These are phyloP conservation scores for Lepas anatifera DNA, from an alignment of 2,888 invertebrate species.

Conservation along the genomic window DNA sequence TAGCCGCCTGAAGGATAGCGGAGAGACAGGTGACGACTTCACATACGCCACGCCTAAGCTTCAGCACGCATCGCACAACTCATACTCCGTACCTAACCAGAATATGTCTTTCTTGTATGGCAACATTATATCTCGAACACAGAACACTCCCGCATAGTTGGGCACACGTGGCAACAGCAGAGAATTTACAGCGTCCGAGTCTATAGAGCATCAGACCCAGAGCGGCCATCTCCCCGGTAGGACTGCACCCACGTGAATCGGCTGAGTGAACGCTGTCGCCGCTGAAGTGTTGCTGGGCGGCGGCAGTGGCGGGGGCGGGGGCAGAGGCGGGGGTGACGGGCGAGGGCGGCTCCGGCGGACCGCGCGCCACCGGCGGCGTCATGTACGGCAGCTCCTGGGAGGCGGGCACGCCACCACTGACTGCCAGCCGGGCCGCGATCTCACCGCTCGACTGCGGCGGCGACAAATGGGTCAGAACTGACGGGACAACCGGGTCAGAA, in stretches of 20 bases:
- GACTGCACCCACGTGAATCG: constrained; percentile 24
- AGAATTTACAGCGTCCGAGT: too few species aligned
- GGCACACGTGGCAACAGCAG: too few species aligned
- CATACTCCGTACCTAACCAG: too few species aligned
- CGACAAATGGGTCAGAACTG: background rate
- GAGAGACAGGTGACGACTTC: background rate
- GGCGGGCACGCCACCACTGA: constrained; percentile 70
- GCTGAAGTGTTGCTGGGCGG: constrained; percentile 51
- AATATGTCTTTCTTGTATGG: too few species aligned
- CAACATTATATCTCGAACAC: too few species aligned
- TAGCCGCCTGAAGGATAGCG: constrained; percentile 55
- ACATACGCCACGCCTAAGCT: too few species aligned
- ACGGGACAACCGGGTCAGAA: too few species aligned
- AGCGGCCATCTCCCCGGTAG: too few species aligned
- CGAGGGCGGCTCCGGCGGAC: constrained; percentile 18
- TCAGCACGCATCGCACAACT: too few species aligned
- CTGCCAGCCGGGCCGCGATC: constrained; percentile 75
- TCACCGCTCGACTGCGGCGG: background rate
- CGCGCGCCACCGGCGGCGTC: constrained; percentile 56
- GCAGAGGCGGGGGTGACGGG: constrained; percentile 16
- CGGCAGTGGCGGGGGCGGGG: constrained; percentile 34
- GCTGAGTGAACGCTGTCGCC: constrained; percentile 44
- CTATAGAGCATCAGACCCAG: too few species aligned
- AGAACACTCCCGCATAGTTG: too few species aligned
- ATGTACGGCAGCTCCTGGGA: constrained; percentile 80